Evolutionary conservation across 2,113 vertebrate genomes (phyloP).

Genomic region (Lagopus muta): DNA sequence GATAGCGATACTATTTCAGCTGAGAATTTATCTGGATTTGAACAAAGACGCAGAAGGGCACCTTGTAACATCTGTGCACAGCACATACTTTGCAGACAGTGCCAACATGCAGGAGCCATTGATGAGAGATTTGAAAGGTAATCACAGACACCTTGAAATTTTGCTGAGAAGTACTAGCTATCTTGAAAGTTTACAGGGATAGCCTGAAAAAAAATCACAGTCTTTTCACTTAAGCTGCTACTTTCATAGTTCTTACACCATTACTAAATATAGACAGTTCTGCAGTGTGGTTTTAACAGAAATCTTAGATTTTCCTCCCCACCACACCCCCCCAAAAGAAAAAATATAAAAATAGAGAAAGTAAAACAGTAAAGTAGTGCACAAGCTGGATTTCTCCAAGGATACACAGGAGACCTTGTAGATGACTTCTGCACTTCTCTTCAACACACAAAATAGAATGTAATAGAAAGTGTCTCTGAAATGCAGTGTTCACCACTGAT

Average conservation of each 20-base stretch:
- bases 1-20: not conserved
- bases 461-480: not conserved
- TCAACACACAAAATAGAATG: not conserved
- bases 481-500: not conserved
- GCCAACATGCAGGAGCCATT: not conserved
- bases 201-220: not conserved
- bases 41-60: constrained; percentile 31
- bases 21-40: not conserved
- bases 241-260: not conserved
- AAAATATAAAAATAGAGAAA: not conserved
- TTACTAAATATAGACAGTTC: not conserved
- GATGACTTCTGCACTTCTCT: not conserved
- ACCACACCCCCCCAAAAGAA: not conserved
- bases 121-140: not conserved
- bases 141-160: not conserved
- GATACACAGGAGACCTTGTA: not conserved
- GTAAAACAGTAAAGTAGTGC: not conserved
- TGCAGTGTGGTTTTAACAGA: not conserved
- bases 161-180: not conserved
- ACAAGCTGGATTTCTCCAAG: not conserved
- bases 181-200: not conserved
- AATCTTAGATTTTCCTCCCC: not conserved
- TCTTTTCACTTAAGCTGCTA: not conserved
- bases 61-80: constrained; percentile 23
- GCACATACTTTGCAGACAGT: not conserved